Evolutionary conservation across 2,888 invertebrate genomes (phyloP).

Genomic region (Desoria tigrina): DNA sequence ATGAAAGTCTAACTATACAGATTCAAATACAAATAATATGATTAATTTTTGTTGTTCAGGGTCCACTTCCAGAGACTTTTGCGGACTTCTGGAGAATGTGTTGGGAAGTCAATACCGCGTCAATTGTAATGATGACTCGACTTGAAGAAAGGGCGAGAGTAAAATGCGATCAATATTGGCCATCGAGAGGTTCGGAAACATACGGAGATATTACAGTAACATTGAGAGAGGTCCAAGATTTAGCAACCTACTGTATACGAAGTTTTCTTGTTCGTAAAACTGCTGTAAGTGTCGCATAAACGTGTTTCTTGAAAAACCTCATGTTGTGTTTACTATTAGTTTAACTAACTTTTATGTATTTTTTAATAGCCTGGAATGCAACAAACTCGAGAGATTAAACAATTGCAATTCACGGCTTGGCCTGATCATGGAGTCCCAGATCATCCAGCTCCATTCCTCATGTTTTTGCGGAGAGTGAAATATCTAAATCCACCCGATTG

Average conservation of each 20-base stretch:
- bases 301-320: too few species aligned
- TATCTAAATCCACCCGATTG: slow-evolving; percentile 87
- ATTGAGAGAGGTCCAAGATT: slow-evolving; percentile 90
- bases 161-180: slow-evolving; percentile 99
- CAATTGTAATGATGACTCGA: slow-evolving; percentile 99
- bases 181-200: slow-evolving; percentile 82
- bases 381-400: slow-evolving; percentile 91
- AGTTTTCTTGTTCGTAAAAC: slow-evolving; percentile 84
- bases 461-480: slow-evolving; percentile 91
- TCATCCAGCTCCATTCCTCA: slow-evolving; percentile 96
- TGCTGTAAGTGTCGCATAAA: slow-evolving; percentile 56
- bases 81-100: slow-evolving; percentile 99
- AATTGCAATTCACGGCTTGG: slow-evolving; percentile 99
- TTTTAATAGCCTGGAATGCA: slow-evolving; percentile 66
- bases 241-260: slow-evolving; percentile 96
- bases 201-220: slow-evolving; percentile 94
- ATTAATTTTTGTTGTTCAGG: too few species aligned
- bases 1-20: too few species aligned
- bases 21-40: too few species aligned
- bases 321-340: not conserved
- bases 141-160: slow-evolving; percentile 94
- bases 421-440: slow-evolving; percentile 97
- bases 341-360: not conserved
- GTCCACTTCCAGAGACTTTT: slow-evolving; percentile 95
- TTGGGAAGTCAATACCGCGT: slow-evolving; percentile 92